phyloP scores from a whole-genome alignment of 2,113 vertebrate genomes.

The Sturnira hondurensis region DNA sequence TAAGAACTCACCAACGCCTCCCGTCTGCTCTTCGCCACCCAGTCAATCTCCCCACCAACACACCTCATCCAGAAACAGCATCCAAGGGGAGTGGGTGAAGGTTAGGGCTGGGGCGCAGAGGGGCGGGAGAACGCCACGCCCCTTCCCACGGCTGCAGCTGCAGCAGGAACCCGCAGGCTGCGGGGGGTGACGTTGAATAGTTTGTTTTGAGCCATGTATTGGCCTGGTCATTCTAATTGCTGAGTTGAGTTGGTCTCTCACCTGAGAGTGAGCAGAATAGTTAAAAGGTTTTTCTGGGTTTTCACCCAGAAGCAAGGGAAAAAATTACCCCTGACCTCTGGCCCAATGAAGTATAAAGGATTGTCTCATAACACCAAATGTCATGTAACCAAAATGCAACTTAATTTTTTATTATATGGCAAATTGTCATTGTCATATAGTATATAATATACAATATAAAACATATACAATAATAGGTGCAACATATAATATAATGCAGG shows the following conservation, averaged over 20 bases:
- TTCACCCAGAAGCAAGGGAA: neutral
- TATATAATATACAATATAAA: neutral
- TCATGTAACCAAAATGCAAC: neutral
- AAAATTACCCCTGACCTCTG: neutral
- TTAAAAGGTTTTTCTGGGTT: neutral
- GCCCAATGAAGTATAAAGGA: neutral
- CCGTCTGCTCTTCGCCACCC: neutral
- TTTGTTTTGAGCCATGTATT: neutral
- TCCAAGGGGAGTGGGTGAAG: no score
- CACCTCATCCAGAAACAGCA: neutral
- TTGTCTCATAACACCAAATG: neutral
- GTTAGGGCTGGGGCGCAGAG: fast-evolving
- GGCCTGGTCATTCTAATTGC: neutral
- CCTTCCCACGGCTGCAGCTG: fast-evolving
- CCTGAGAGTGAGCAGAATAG: neutral
- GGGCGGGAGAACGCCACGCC: neutral
- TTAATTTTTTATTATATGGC: neutral
- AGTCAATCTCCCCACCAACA: no score
- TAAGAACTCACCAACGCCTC: neutral
- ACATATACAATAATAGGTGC: neutral
- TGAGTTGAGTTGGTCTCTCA: neutral
- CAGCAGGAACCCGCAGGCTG: neutral
- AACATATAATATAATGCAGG: neutral
- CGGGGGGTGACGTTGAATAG: neutral
- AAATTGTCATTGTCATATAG: neutral